phyloP scores from a whole-genome alignment of 2,113 vertebrate species.

The Campylomormyrus tamandua region DNA sequence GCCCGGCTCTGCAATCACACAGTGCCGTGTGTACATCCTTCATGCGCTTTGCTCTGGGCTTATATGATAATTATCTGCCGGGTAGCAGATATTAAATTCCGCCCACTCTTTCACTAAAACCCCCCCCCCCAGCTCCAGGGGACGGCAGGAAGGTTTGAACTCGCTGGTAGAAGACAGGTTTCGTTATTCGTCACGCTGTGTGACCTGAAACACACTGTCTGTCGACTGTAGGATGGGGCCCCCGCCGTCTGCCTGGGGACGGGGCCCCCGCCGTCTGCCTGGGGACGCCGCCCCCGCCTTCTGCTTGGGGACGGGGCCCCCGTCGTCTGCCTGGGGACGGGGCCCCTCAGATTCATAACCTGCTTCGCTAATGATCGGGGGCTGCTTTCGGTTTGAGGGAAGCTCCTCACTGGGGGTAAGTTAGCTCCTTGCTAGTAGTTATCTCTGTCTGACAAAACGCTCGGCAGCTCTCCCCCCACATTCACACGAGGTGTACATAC shows the following conservation, averaged over 20 bases:
- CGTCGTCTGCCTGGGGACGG: not conserved
- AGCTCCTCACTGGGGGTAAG: not conserved
- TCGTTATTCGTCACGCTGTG: not conserved
- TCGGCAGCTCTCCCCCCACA: not conserved
- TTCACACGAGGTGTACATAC: not conserved
- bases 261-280: not conserved
- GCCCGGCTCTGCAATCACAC: not conserved
- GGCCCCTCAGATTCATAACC: too few species aligned
- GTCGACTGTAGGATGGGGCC: not conserved
- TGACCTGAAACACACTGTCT: not conserved
- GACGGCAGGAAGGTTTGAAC: not conserved
- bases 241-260: not conserved
- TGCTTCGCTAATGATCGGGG: conserved; percentile 21
- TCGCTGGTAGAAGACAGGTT: not conserved
- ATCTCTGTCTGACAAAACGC: not conserved
- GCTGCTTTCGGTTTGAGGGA: not conserved
- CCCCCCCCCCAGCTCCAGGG: not conserved
- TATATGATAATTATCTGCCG: conserved; percentile 4
- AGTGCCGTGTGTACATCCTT: not conserved
- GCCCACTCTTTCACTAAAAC: not conserved
- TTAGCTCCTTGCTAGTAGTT: not conserved
- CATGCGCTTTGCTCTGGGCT: not conserved
- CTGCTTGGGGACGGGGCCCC: too few species aligned
- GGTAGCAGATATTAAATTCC: conserved; percentile 12
- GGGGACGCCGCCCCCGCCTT: not conserved